Evolutionary conservation across 2,888 invertebrate genomes (phyloP).

Genomic region (Hemaris fuciformis): DNA sequence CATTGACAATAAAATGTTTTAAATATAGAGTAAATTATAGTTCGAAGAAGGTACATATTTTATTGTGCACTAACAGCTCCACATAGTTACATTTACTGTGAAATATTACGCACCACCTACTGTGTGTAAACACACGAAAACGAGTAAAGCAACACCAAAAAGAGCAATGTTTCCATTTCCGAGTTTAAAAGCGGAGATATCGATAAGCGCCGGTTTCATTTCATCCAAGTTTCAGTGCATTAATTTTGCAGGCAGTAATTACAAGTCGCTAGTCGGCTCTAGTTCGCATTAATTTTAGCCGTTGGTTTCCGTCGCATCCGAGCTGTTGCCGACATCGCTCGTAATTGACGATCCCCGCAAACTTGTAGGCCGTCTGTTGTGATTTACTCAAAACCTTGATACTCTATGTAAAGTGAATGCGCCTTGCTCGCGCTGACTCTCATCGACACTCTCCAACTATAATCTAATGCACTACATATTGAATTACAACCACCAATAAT

Average conservation of each 20-base stretch:
- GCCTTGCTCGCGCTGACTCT: neutral
- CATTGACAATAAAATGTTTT: constrained; percentile 48
- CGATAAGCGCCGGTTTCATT: constrained; percentile 67
- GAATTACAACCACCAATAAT: neutral
- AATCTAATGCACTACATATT: neutral
- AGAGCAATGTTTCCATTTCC: constrained; percentile 43
- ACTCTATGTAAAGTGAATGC: constrained; percentile 18
- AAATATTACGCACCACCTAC: neutral
- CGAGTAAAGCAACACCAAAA: constrained; percentile 41
- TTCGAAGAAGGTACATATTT: neutral
- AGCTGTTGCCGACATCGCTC: constrained; percentile 52
- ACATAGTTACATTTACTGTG: neutral
- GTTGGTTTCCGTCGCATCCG: constrained; percentile 62
- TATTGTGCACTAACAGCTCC: constrained; percentile 21
- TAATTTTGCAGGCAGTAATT: constrained; percentile 80
- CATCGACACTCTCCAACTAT: neutral
- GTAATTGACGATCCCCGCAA: constrained; percentile 65
- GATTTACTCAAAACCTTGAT: constrained; percentile 62
- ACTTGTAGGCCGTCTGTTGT: constrained; percentile 65
- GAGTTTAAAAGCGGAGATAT: constrained; percentile 50
- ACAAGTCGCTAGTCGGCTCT: constrained; percentile 72
- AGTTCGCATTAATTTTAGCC: constrained; percentile 73
- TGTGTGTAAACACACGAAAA: constrained; percentile 24
- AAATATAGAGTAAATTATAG: constrained; percentile 34
- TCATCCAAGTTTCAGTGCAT: constrained; percentile 77